A percentile compares a stretch with the other conserved stretches of the same genome.
Conservation (phyloP, 2,888 invertebrate genomes). For the Nycteola revayana region DNA sequence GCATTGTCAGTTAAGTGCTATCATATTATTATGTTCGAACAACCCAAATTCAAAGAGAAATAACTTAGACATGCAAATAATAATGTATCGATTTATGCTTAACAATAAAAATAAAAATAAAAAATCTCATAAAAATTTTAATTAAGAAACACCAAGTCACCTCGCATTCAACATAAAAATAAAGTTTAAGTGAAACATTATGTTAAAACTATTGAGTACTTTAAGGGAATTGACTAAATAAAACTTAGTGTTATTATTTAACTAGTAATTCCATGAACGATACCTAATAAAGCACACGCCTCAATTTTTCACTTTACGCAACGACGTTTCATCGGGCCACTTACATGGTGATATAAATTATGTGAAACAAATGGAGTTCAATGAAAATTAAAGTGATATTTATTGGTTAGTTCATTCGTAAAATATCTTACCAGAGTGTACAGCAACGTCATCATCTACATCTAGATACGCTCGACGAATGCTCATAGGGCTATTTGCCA, state of each 20-base stretch:
- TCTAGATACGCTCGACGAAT: slow-evolving; percentile 75
- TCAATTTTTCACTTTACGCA: slow-evolving; percentile 35
- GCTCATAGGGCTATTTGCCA: slow-evolving; percentile 71
- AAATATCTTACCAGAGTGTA: slow-evolving; percentile 85
- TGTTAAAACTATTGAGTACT: too few relatives aligned
- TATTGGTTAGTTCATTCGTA: slow-evolving; percentile 11
- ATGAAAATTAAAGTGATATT: slow-evolving; percentile 30
- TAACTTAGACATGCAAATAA: too few relatives aligned
- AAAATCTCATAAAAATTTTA: too few relatives aligned
- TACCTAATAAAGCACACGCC: slow-evolving; percentile 34
- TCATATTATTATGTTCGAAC: too few relatives aligned
- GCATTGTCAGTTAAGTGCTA: slow-evolving; percentile 22
- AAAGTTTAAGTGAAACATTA: too few relatives aligned
- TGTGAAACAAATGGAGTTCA: slow-evolving; percentile 17
- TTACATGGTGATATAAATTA: slow-evolving; percentile 29
- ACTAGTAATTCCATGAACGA: slow-evolving; percentile 32
- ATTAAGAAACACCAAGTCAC: too few relatives aligned
- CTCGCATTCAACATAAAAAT: too few relatives aligned
- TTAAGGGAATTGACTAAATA: too few relatives aligned
- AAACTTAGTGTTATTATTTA: too few relatives aligned
- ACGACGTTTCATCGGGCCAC: slow-evolving; percentile 21
- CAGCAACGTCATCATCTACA: slow-evolving; percentile 85
- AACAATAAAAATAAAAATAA: too few relatives aligned
- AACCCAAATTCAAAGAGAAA: slow-evolving; percentile 45
- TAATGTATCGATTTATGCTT: too few relatives aligned